Base-by-base conservation (phyloP, 2,888 invertebrate genomes). In the Trichopria drosophilae region DNA sequence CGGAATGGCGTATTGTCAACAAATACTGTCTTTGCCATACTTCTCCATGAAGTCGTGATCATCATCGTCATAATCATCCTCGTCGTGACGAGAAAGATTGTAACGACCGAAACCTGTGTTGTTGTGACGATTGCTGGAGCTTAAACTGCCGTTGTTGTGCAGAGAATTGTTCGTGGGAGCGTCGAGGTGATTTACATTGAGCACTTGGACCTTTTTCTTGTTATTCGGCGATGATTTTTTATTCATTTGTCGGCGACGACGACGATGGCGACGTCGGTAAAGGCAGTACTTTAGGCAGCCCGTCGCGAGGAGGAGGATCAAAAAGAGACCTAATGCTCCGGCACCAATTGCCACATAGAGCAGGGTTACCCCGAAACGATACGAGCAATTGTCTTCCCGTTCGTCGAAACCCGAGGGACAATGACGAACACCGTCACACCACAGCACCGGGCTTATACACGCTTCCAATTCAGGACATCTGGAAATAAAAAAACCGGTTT, bases 371-470 rank as follows among this genome's bases (percentile, higher is more conserved):
- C 84, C 83, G 63, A 84, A 82, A 50, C 83, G 82, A 58, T 85
- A 84, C 18, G 86, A 84, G 71, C 88, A 88, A 66, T 88, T 88
- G 1, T 82, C 80, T 64, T 88, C 87, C 58, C 86, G 86, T 76
- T 90, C 89, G 69, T 90, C 90, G 72, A 83, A 88, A 2, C 90
- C 89, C 4, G 88, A 87, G 10, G 89, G 90, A 68, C 90, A 90
- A 67, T 90, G 88, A 2, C 82, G 78, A 31, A 84, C 81, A 1
- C 89, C 88, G 69, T 90, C 90, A 72, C 90, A 90, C 89, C 90
- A 89, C 4, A 90, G 72, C 2, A 85, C 82, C 1, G 86, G 81
- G 55, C 85, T 87, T 64, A 90, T 89, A 71, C 90, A 90, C 0
- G 89, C 89, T 55, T 88, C 87, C 42, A 90, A 77, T 70, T 90